Evolutionary conservation across 2,113 vertebrate species (phyloP).

Genomic region (Pangasianodon gigas): DNA sequence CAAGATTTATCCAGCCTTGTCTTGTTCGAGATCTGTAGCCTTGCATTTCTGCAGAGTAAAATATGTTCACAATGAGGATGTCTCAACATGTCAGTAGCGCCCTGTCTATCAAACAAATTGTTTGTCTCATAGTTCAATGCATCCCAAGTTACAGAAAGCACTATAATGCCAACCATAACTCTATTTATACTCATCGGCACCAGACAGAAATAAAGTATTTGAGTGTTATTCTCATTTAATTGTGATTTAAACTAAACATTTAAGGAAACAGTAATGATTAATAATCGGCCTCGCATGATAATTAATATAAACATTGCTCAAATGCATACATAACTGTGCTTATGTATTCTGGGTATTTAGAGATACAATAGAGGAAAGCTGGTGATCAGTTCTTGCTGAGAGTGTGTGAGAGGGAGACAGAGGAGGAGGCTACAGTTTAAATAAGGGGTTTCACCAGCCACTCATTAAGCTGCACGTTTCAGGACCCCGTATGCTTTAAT

Average conservation of each 20-base stretch:
- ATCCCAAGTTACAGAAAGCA: not conserved
- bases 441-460: slow-evolving; percentile 5
- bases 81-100: slow-evolving; percentile 6
- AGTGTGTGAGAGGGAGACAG: not conserved
- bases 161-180: not conserved
- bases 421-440: not conserved
- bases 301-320: not conserved
- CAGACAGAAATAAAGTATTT: not conserved
- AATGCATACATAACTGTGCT: not conserved
- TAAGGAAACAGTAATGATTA: not conserved
- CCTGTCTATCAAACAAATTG: slow-evolving; percentile 10
- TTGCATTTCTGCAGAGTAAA: slow-evolving; percentile 25
- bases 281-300: not conserved
- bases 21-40: not conserved
- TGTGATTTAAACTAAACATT: not conserved
- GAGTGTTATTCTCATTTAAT: not conserved
- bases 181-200: not conserved
- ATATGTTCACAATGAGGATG: slow-evolving; percentile 16
- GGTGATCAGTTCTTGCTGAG: slow-evolving; percentile 1
- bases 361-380: not conserved
- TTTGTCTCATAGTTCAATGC: not conserved
- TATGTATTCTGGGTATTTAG: not conserved
- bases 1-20: not conserved
- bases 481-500: slow-evolving; percentile 38
- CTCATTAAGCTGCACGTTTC: slow-evolving; percentile 37